Conservation (phyloP, 2,888 invertebrate species). For the Morpho achilles region DNA sequence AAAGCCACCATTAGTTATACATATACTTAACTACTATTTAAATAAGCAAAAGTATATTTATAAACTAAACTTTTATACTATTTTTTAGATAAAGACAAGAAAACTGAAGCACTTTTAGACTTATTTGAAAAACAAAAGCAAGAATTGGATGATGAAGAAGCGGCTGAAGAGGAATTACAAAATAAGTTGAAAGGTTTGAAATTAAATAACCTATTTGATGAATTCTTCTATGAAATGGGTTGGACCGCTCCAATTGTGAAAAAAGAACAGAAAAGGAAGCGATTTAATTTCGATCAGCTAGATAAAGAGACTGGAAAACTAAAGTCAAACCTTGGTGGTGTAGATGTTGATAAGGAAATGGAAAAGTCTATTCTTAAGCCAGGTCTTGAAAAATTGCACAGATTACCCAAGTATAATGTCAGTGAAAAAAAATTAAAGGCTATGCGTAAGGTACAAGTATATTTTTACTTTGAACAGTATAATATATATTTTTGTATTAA, state of each 20-base stretch:
- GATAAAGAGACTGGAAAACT: conserved; percentile 61
- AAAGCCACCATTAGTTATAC: no score
- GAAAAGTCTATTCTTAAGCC: conserved; percentile 81
- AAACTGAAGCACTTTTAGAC: conserved; percentile 45
- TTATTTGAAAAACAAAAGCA: conserved; percentile 58
- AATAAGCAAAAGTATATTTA: neutral
- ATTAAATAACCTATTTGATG: conserved; percentile 53
- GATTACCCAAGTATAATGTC: conserved; percentile 79
- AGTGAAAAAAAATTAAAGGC: conserved; percentile 78
- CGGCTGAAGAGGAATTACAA: conserved; percentile 49
- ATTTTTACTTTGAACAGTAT: neutral
- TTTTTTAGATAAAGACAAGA: conserved; percentile 54
- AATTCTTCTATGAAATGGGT: conserved; percentile 64
- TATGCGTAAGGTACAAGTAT: conserved; percentile 69
- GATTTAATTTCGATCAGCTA: conserved; percentile 62
- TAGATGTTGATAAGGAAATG: conserved; percentile 78
- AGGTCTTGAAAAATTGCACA: conserved; percentile 82
- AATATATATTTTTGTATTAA: no score
- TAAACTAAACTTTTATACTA: conserved; percentile 4
- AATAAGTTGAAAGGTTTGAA: conserved; percentile 54
- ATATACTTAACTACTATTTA: no score
- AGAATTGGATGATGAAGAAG: conserved; percentile 47
- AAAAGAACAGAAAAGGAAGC: conserved; percentile 41
- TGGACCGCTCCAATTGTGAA: conserved; percentile 56
- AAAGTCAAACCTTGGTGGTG: conserved; percentile 57